Conservation (phyloP, 1,140 invertebrate species). For the Drosophila guanche region DNA sequence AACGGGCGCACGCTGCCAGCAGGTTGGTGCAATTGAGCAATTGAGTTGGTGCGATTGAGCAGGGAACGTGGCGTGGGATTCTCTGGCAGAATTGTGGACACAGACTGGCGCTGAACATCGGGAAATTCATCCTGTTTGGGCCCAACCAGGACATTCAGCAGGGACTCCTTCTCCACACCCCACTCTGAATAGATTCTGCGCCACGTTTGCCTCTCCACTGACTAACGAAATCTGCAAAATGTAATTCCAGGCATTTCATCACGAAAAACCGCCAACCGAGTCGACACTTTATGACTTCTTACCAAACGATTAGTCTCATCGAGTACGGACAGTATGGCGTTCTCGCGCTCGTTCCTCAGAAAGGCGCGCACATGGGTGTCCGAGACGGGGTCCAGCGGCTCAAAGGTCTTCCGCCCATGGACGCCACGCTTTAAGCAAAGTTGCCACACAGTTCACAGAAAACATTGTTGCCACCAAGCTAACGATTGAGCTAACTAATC, state of each 20-base stretch:
- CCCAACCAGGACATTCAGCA: constrained; percentile 94
- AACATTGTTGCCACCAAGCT: too few relatives aligned
- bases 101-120: constrained; percentile 88
- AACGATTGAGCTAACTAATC: too few relatives aligned
- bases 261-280: not conserved
- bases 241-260: not conserved
- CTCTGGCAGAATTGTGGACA: constrained; percentile 87
- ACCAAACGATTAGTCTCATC: constrained; percentile 94
- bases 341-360: constrained; percentile 96
- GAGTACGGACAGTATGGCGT: constrained; percentile 95
- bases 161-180: constrained; percentile 94
- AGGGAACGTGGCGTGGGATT: constrained; percentile 81
- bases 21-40: constrained; percentile 91
- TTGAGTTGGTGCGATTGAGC: constrained; percentile 85
- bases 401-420: constrained; percentile 92
- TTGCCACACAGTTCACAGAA: too few relatives aligned
- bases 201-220: constrained; percentile 89
- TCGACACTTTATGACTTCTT: too few relatives aligned
- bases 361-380: constrained; percentile 95
- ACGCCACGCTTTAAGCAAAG: too few relatives aligned
- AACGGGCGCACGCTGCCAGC: constrained; percentile 88
- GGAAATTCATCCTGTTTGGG: constrained; percentile 90
- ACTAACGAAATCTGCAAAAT: constrained; percentile 86
- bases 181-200: constrained; percentile 93
- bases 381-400: constrained; percentile 93